A percentile compares a stretch with the other conserved stretches of the same genome.
Evolutionary conservation across 2,797 vertebrate genomes (phyloP).

Genomic region (Pyrocephalus nanus): DNA sequence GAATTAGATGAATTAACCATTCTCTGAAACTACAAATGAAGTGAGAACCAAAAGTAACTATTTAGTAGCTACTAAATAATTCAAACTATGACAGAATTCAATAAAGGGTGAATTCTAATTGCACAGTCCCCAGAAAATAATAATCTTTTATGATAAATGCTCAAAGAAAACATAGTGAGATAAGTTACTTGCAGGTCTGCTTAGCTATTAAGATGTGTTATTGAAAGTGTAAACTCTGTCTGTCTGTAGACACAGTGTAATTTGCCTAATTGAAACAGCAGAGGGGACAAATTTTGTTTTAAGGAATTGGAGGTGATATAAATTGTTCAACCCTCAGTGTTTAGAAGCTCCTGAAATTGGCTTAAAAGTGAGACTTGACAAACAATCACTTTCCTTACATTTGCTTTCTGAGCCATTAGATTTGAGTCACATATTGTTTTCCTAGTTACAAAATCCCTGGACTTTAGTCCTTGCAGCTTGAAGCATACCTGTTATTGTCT

Average conservation of each 20-base stretch:
- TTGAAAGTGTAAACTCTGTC: background rate
- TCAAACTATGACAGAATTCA: background rate
- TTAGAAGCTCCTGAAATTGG: background rate
- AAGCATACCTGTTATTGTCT: background rate
- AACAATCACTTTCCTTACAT: background rate
- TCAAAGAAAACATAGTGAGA: background rate
- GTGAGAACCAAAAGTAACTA: background rate
- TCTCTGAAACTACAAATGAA: background rate
- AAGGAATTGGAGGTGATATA: background rate
- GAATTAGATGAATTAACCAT: background rate
- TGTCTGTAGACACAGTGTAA: background rate
- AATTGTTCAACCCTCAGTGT: background rate
- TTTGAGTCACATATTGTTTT: background rate
- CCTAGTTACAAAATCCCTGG: background rate
- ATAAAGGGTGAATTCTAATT: conserved; percentile 1
- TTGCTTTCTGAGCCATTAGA: background rate
- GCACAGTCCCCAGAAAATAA: background rate
- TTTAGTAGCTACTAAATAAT: background rate
- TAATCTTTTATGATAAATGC: background rate
- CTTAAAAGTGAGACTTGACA: background rate
- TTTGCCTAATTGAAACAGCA: background rate
- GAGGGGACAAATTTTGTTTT: conserved; percentile 7
- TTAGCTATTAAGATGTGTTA: background rate
- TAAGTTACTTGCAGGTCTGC: background rate
- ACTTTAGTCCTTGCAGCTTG: background rate